These are phyloP conservation scores for Cryptotis parvus DNA, from an alignment of 2,113 vertebrate genomes.

Conservation along the genomic window DNA sequence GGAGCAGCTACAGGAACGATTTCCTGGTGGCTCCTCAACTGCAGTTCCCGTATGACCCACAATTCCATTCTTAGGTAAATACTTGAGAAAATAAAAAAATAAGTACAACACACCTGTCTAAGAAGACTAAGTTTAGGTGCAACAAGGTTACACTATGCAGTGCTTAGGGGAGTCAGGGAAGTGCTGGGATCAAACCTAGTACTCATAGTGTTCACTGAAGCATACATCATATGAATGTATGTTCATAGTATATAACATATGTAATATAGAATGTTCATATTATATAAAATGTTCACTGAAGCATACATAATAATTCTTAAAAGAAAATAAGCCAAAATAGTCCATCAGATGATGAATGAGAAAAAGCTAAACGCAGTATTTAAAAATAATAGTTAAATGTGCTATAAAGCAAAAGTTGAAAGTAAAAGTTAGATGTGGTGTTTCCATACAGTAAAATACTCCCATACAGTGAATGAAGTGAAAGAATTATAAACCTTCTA, in stretches of 20 bases:
- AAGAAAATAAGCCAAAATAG: background rate
- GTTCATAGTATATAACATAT: no score
- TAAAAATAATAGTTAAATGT: no score
- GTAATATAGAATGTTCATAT: no score
- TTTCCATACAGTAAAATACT: background rate
- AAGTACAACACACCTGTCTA: background rate
- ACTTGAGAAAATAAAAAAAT: background rate
- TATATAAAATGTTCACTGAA: background rate
- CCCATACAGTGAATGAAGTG: background rate
- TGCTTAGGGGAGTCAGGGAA: no score
- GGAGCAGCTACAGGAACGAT: background rate
- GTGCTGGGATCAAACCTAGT: no score
- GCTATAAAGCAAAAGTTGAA: no score
- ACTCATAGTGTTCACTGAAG: no score
- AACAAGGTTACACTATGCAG: no score
- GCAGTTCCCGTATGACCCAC: background rate
- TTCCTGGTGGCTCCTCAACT: background rate
- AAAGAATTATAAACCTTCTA: background rate
- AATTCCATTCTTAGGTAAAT: background rate
- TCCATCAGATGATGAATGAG: background rate
- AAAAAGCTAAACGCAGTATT: no score
- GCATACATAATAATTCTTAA: background rate
- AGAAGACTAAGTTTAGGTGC: no score
- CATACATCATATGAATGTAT: no score
- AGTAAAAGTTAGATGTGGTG: background rate